Evolutionary conservation across 2,113 vertebrate species (phyloP).

Genomic region (Nothoprocta perdicaria): DNA sequence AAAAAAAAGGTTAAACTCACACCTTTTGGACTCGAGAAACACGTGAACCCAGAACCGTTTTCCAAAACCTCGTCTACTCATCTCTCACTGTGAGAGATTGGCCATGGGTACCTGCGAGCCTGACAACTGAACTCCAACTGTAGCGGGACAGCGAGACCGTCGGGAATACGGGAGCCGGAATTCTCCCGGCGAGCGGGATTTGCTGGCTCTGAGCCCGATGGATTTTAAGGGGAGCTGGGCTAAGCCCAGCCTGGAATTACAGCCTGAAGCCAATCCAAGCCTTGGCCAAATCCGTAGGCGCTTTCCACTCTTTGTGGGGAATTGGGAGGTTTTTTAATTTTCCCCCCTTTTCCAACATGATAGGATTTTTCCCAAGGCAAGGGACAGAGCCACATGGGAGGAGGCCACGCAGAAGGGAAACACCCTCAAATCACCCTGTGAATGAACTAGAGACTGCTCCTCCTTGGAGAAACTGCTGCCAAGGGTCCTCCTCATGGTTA

Average conservation of each 20-base stretch:
- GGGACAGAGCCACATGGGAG: neutral
- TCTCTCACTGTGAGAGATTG: conserved; percentile 70
- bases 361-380: neutral
- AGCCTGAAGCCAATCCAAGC: neutral
- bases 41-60: conserved; percentile 59
- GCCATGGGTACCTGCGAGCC: conserved; percentile 31
- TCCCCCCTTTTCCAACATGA: neutral
- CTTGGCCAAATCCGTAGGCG: neutral
- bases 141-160: neutral
- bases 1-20: conserved; percentile 60
- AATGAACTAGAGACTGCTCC: neutral
- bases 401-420: neutral
- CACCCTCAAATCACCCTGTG: neutral
- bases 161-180: neutral
- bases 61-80: neutral
- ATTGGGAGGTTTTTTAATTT: neutral
- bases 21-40: conserved; percentile 65
- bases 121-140: conserved; percentile 52
- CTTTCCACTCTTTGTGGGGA: neutral
- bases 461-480: neutral
- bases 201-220: neutral
- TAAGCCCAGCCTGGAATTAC: neutral
- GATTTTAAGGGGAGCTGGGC: neutral
- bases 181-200: neutral
- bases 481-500: fast-evolving